phyloP scores from a whole-genome alignment of 2,888 invertebrate genomes.

The Myopa testacea region DNA sequence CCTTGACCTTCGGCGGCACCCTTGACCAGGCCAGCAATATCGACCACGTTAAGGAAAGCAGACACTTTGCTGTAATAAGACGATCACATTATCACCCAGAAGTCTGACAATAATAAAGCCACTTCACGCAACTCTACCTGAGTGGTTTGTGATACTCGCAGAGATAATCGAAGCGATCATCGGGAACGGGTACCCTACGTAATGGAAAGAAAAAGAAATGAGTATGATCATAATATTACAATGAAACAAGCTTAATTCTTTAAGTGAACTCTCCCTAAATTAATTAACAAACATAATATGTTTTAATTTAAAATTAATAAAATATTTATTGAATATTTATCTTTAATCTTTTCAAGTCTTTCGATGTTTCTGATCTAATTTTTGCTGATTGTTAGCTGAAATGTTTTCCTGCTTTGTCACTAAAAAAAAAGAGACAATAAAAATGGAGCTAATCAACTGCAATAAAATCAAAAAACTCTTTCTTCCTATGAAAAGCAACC shows the following conservation, averaged over 20 bases:
- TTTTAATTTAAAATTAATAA: no score
- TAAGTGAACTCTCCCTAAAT: no score
- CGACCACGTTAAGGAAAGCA: slow-evolving; percentile 96
- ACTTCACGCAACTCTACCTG: slow-evolving; percentile 73
- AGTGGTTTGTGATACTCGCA: slow-evolving; percentile 93
- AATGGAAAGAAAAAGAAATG: slow-evolving; percentile 67
- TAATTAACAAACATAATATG: no score
- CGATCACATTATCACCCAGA: no score
- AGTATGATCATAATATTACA: no score
- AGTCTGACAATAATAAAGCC: background rate
- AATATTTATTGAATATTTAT: no score
- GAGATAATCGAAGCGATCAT: slow-evolving; percentile 91
- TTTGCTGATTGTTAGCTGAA: no score
- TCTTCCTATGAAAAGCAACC: no score
- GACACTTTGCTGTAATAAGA: slow-evolving; percentile 97
- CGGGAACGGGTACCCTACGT: slow-evolving; percentile 98
- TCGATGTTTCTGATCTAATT: no score
- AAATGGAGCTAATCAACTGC: background rate
- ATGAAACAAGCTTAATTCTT: no score
- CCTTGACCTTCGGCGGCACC: slow-evolving; percentile 98
- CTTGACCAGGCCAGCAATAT: slow-evolving; percentile 98
- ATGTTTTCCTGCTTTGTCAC: no score
- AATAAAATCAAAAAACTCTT: background rate
- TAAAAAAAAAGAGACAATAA: slow-evolving; percentile 14
- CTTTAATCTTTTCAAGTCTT: no score